These are phyloP conservation scores for Rhinopomastus cyanomelas DNA, from an alignment of 2,113 vertebrate genomes.

Conservation along the genomic window DNA sequence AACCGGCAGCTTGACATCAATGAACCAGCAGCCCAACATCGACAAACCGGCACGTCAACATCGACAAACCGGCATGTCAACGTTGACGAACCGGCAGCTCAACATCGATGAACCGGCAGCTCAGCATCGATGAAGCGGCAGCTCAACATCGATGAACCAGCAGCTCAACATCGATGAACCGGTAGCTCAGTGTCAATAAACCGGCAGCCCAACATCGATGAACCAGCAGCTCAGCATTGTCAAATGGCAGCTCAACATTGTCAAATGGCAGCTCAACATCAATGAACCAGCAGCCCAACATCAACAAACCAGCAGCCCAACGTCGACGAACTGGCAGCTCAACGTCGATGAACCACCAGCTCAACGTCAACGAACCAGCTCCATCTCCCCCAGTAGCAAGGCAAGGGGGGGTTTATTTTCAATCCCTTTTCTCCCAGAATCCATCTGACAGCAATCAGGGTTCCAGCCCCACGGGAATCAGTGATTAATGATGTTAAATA, in stretches of 20 bases:
- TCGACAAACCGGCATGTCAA: fast-evolving
- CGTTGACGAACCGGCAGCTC: fast-evolving
- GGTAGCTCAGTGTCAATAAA: background rate
- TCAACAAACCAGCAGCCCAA: no score
- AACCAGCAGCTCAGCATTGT: no score
- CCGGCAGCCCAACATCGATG: fast-evolving
- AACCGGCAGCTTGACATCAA: background rate
- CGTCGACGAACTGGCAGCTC: no score
- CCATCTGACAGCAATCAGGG: constrained; percentile 77
- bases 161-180: fast-evolving
- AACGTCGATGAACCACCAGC: background rate
- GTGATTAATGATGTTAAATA: constrained; percentile 82
- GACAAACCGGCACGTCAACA: no score
- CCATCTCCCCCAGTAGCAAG: background rate
- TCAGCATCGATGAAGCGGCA: fast-evolving
- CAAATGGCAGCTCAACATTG: background rate
- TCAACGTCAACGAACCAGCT: fast-evolving
- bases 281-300: fast-evolving
- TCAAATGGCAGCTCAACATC: background rate
- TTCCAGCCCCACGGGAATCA: constrained; percentile 65
- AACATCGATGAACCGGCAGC: fast-evolving
- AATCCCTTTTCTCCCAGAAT: constrained; percentile 45
- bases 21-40: no score
- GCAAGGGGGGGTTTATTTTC: background rate
- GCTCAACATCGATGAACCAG: no score